Percentiles rank a stretch among this genome's conserved stretches.
These are phyloP conservation scores for Lochmaea crataegi DNA, from an alignment of 2,888 invertebrate genomes.

Conservation along the genomic window DNA sequence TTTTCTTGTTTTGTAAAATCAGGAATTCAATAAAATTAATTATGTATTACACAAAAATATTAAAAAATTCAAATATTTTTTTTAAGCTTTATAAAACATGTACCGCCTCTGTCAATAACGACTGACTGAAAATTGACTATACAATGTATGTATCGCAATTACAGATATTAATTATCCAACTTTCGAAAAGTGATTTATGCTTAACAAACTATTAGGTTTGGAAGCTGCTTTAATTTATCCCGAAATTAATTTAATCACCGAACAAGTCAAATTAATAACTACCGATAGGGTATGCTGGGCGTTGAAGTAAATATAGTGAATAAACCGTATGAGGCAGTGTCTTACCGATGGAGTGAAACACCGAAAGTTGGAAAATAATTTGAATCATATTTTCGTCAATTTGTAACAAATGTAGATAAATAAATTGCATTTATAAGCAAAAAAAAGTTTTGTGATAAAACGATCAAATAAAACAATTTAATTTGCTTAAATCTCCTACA, in stretches of 20 bases:
- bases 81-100: background rate
- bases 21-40: too few relatives aligned
- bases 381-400: too few relatives aligned
- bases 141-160: background rate
- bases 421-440: too few relatives aligned
- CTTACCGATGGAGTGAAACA: background rate
- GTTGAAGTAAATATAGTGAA: conserved; percentile 2
- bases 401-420: too few relatives aligned
- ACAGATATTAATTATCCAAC: background rate
- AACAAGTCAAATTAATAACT: background rate
- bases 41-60: too few relatives aligned
- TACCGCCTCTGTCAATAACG: background rate
- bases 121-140: background rate
- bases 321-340: background rate
- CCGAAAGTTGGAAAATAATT: too few relatives aligned
- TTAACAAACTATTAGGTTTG: background rate
- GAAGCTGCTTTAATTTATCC: background rate
- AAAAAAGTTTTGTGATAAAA: too few relatives aligned
- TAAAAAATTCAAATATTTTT: too few relatives aligned
- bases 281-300: background rate
- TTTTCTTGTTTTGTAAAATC: too few relatives aligned
- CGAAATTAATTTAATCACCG: background rate
- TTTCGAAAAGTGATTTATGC: conserved; percentile 1
- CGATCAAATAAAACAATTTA: too few relatives aligned
- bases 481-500: too few relatives aligned